Conservation (phyloP, 2,113 vertebrate species). For the Amphilophus citrinellus region DNA sequence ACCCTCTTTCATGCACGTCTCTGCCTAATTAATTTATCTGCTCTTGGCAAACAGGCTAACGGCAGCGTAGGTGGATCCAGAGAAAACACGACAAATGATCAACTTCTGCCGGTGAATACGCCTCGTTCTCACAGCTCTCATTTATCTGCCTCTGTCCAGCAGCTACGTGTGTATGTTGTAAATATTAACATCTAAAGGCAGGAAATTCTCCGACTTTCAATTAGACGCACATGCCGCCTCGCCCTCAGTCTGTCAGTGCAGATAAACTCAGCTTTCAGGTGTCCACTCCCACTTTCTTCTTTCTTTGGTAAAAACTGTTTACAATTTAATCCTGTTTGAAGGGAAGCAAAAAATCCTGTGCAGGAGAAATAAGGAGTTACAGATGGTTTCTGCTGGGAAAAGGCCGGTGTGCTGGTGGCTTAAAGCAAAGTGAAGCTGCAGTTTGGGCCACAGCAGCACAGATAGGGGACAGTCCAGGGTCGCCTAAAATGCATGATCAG, state of each 20-base stretch:
- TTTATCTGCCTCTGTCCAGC: background rate
- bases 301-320: background rate
- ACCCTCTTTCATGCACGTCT: background rate
- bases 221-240: background rate
- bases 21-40: constrained; percentile 12
- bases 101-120: background rate
- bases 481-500: background rate
- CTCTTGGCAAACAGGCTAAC: background rate
- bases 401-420: background rate
- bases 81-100: background rate
- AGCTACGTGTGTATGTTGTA: background rate
- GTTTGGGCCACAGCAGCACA: background rate
- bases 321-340: background rate
- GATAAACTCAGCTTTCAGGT: background rate
- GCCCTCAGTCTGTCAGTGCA: background rate
- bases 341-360: background rate
- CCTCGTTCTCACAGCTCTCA: background rate
- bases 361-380: background rate
- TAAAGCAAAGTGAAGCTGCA: background rate
- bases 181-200: background rate
- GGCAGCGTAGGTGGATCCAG: background rate
- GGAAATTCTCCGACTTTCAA: background rate
- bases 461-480: background rate
- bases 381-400: rapidly evolving
- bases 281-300: background rate